Evolutionary conservation across 2,113 vertebrate genomes (phyloP), one percentile per base, ranked within the genome.

Genomic region (Oreochromis tanganicae): DNA sequence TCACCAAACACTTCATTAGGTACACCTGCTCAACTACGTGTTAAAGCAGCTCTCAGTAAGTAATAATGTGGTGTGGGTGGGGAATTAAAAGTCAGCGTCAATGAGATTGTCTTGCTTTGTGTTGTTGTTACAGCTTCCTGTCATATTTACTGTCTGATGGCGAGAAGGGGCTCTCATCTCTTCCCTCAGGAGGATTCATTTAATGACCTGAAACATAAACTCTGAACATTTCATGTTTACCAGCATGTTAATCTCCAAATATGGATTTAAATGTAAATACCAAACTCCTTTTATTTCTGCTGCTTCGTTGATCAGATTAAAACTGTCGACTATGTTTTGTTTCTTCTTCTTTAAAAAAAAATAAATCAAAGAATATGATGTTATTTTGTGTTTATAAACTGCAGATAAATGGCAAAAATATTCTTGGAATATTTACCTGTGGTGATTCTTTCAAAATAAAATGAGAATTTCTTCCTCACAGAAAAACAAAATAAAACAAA

Each of bases 21-120:
- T 61, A 61, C 57, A 61, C 29, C 57, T 10, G 57, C 14, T 61
- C 2, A 34, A 0, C 5, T 34, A 16, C 3, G 0, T 0, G 5
- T 61, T 1, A 10, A 59, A 59, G 27, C 56, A 59, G 56, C 2
- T 59, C 56, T 29, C 24, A 57, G 12, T 57, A 24, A 56, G 54
- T 56, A 27, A 57, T 57, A 27, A 14, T 27, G 55, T 27, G 55
- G 55, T 19, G 48, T 0, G 8, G 1, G 3, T 57, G 55, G 56
- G 14, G 13, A 9, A 61, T 61, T 61, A 9, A 32, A 59, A 16
- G 7, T 29, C 56, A 59, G 1, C 27, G 7, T 29, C 27, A 2
- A 29, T 29, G 57, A 61, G 16, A 32, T 27, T 9, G 7, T 32
- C 24, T 9, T 32, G 14, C 24, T 59, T 59, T 59, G 13, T 56